A percentile compares a stretch with the other conserved stretches of the same genome.
Evolutionary conservation across 2,888 invertebrate genomes (phyloP).

Genomic region (Anticlea derivata): DNA sequence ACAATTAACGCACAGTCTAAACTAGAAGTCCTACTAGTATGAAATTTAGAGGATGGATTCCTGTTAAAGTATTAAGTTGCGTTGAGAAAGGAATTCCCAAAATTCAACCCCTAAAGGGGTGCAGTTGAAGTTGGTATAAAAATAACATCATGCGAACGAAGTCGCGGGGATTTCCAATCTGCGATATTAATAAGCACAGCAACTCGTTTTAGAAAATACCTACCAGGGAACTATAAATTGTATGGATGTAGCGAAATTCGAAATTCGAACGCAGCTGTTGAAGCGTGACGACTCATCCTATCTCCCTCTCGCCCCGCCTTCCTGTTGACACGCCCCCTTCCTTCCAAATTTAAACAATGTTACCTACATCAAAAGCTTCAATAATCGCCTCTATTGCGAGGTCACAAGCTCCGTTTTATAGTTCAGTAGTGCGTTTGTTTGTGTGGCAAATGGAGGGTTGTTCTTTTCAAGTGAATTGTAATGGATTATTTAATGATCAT

Average conservation of each 20-base stretch:
- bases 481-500: slow-evolving; percentile 21
- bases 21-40: no score
- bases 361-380: slow-evolving; percentile 25
- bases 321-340: slow-evolving; percentile 70
- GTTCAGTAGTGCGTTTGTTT: not conserved
- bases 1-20: no score
- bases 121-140: no score
- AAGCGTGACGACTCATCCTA: slow-evolving; percentile 45
- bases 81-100: no score
- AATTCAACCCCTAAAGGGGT: no score
- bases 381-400: slow-evolving; percentile 22
- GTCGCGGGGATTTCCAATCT: no score
- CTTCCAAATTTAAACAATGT: slow-evolving; percentile 61
- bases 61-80: no score
- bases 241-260: slow-evolving; percentile 29
- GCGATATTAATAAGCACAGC: slow-evolving; percentile 22
- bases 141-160: no score
- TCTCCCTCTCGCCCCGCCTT: slow-evolving; percentile 76
- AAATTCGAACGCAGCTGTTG: slow-evolving; percentile 36
- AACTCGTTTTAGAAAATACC: slow-evolving; percentile 9
- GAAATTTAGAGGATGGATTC: no score
- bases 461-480: slow-evolving; percentile 16
- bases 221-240: slow-evolving; percentile 33
- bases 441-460: slow-evolving; percentile 17
- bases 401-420: slow-evolving; percentile 16